These are phyloP conservation scores for Pontoporia blainvillei DNA, from an alignment of 2,113 vertebrate genomes.

Conservation along the genomic window DNA sequence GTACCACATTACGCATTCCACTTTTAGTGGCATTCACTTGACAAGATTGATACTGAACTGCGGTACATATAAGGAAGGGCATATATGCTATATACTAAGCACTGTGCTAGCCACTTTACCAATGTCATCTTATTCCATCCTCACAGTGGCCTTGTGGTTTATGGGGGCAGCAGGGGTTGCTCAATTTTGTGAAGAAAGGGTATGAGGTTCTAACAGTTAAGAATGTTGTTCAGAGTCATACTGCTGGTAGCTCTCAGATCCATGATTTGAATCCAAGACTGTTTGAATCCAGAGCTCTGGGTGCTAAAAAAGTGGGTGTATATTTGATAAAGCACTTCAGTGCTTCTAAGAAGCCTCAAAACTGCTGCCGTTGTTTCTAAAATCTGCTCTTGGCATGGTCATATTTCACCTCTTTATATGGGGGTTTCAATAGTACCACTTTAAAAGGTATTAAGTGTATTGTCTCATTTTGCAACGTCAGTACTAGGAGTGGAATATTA, in stretches of 20 bases:
- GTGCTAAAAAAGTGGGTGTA: background rate
- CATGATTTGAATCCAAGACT: background rate
- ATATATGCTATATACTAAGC: background rate
- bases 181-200: background rate
- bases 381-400: background rate
- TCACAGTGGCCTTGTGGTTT: background rate
- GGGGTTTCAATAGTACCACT: background rate
- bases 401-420: background rate
- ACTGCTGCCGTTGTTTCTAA: background rate
- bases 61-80: background rate
- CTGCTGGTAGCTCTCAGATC: background rate
- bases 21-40: background rate
- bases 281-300: background rate
- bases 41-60: background rate
- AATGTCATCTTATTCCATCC: background rate
- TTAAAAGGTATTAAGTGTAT: background rate
- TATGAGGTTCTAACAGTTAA: background rate
- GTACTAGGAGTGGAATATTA: background rate
- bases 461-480: background rate
- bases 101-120: background rate
- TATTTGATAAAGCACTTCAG: background rate
- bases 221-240: background rate
- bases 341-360: background rate
- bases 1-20: background rate
- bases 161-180: background rate